These are phyloP conservation scores for Syrista parreyssii DNA, from an alignment of 2,888 invertebrate species.

Conservation along the genomic window DNA sequence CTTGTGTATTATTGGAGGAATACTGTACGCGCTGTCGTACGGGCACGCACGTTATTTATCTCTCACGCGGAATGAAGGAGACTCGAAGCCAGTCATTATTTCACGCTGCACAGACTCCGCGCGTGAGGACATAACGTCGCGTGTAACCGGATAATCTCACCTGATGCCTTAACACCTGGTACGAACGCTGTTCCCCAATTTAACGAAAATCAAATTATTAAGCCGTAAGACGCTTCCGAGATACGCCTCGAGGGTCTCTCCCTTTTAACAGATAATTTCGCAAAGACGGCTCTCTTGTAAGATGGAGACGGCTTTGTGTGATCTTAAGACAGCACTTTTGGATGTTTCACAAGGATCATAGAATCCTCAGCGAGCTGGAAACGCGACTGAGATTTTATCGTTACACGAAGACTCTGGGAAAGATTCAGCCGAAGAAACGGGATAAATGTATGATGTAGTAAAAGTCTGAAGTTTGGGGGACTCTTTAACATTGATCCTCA, in stretches of 20 bases:
- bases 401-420: background rate
- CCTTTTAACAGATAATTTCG: background rate
- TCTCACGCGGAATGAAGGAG: constrained; percentile 21
- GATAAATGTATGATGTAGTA: background rate
- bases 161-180: background rate
- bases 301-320: background rate
- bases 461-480: background rate
- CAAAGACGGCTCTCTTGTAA: background rate
- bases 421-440: background rate
- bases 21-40: too few species aligned
- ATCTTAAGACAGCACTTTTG: background rate
- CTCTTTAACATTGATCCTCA: background rate
- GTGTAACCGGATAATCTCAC: background rate
- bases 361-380: background rate
- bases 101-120: background rate
- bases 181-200: background rate
- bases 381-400: background rate
- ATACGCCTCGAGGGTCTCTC: background rate
- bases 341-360: background rate
- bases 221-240: background rate
- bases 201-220: background rate
- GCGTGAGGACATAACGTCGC: background rate
- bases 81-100: constrained; percentile 24
- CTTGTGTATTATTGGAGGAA: background rate
- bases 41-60: background rate